phyloP scores from a whole-genome alignment of 2,797 vertebrate species.

The Alfaro cultratus region DNA sequence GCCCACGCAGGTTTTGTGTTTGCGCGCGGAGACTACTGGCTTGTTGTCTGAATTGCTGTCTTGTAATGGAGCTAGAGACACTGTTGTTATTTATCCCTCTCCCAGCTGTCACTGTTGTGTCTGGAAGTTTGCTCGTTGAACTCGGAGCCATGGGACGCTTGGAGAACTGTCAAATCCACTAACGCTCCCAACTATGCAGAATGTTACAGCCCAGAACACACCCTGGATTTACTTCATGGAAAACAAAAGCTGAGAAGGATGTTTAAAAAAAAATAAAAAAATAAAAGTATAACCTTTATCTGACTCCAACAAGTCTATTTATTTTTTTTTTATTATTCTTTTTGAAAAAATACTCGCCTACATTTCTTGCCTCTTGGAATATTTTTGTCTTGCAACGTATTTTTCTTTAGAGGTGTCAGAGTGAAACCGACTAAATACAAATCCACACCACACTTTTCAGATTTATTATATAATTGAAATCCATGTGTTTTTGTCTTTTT shows the following conservation, averaged over 20 bases:
- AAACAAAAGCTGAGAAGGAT: constrained; percentile 80
- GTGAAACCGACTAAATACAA: too few relatives aligned
- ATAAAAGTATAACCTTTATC: constrained; percentile 40
- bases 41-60: constrained; percentile 58
- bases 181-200: constrained; percentile 84
- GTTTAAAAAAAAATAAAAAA: constrained; percentile 45
- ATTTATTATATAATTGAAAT: too few relatives aligned
- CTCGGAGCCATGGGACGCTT: constrained; percentile 76
- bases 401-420: background rate
- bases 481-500: too few relatives aligned
- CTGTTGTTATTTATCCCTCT: constrained; percentile 91
- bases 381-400: background rate
- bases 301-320: constrained; percentile 20
- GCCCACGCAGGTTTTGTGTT: constrained; percentile 21
- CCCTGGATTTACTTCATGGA: constrained; percentile 74
- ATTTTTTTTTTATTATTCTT: background rate
- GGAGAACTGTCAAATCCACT: constrained; percentile 86
- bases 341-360: background rate
- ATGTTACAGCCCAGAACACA: constrained; percentile 73
- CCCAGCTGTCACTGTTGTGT: constrained; percentile 97
- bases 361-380: background rate
- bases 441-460: too few relatives aligned
- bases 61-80: constrained; percentile 83
- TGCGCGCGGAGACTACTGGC: constrained; percentile 41
- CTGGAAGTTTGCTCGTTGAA: constrained; percentile 84